Evolutionary conservation across 2,113 vertebrate species (phyloP).

Genomic region (Brachypteracias leptosomus): DNA sequence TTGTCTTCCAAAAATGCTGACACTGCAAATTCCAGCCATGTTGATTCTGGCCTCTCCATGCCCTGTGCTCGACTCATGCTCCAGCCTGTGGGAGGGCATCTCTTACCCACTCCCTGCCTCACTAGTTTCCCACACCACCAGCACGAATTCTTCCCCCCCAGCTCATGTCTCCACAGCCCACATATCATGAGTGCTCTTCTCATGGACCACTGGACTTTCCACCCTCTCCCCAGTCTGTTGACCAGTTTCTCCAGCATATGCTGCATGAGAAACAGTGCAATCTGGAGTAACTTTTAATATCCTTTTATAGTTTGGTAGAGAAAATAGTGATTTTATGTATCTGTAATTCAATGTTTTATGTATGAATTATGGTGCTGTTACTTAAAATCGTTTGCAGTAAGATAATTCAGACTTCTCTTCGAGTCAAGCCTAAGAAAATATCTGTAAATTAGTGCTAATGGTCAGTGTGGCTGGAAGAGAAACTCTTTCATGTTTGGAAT

Average conservation of each 20-base stretch:
- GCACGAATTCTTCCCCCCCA: rapidly evolving
- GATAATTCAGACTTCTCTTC: constrained; percentile 59
- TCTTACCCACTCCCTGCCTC: neutral
- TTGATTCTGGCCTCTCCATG: neutral
- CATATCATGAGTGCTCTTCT: neutral
- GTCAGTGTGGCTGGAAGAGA: constrained; percentile 65
- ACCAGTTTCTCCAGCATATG: neutral
- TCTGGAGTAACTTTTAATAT: neutral
- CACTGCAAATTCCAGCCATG: rapidly evolving
- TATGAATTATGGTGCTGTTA: constrained; percentile 49
- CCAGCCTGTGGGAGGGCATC: rapidly evolving
- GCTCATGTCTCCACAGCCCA: neutral
- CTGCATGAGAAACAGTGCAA: neutral
- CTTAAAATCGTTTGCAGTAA: constrained; percentile 42
- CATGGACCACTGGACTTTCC: neutral
- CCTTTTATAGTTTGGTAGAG: neutral
- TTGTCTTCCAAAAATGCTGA: neutral
- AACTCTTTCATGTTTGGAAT: constrained; percentile 72
- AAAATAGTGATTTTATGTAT: constrained; percentile 37
- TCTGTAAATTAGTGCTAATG: constrained; percentile 74
- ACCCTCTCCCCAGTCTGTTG: neutral
- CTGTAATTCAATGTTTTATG: neutral
- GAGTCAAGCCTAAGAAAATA: constrained; percentile 53
- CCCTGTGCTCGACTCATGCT: rapidly evolving
- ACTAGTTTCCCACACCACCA: neutral